Evolutionary conservation across 2,888 invertebrate genomes (phyloP), one percentile per base, ranked within the genome.

Genomic region (Cataglyphis albicans): DNA sequence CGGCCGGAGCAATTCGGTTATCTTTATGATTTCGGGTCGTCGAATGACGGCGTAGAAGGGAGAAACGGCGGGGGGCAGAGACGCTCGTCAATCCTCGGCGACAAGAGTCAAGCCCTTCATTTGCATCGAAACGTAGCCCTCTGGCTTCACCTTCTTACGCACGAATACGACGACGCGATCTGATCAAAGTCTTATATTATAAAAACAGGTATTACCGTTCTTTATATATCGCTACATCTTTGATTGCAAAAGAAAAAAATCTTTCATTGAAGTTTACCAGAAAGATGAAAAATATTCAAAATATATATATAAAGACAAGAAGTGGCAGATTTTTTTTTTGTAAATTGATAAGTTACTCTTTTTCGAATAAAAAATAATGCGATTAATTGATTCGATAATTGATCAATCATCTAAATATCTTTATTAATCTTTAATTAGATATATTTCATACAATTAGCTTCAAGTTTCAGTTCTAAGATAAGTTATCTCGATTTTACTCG

Each of bases 51-150:
- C 41, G 80, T 81, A 70, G 75, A 78, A 82, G 72, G 78, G 84
- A 64, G 84, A 65, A 76, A 68, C 65, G 78, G 83, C 68, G 21
- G 85, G 85, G 86, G 83, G 72, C 86, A 78, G 72, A 84, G 73
- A 86, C 82, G 83, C 86, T 84, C 59, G 74, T 68, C 35, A 70
- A 61, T 72, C 41, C 75, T 52, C 86, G 73, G 44, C 81, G 76
- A 76, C 83, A 81, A 78, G 85, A 91, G 92, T 91, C 91, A 91
- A 92, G 92, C 91, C 91, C 93, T 92, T 94, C 92, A 94, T 94
- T 94, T 94, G 94, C 94, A 94, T 94, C 88, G 90, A 92, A 93
- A 94, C 93, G 93, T 92, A 91, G 90, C 91, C 59, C 63, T 76
- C 65, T 64, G 55, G 61, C 61, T 68, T 52, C n/a, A 48, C 35